Evolutionary conservation across 2,797 vertebrate genomes (phyloP).

Genomic region (Knipowitschia caucasica): DNA sequence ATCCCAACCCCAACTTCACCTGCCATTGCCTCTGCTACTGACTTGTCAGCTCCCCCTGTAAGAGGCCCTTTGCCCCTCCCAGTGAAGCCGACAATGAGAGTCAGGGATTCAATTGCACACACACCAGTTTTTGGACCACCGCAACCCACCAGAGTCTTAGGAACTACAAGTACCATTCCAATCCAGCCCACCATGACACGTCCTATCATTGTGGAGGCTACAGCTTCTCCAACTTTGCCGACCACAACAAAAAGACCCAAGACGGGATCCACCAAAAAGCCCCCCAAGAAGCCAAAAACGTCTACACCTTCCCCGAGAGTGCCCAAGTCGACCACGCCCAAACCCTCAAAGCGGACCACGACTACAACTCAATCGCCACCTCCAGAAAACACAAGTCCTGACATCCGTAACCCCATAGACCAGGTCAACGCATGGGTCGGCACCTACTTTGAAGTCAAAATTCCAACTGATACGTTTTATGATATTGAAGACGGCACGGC

Average conservation of each 20-base stretch:
- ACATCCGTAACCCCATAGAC: constrained; percentile 91
- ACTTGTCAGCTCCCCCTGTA: constrained; percentile 85
- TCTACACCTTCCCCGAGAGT: constrained; percentile 83
- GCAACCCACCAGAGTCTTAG: constrained; percentile 87
- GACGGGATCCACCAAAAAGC: constrained; percentile 80
- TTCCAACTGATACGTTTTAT: constrained; percentile 93
- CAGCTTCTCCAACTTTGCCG: constrained; percentile 84
- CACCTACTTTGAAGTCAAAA: constrained; percentile 97
- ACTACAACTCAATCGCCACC: constrained; percentile 65
- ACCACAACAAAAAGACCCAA: constrained; percentile 87
- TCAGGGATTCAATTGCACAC: constrained; percentile 87
- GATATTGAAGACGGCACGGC: constrained; percentile 94
- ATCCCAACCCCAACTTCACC: constrained; percentile 94
- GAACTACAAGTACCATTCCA: constrained; percentile 80
- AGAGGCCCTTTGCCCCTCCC: constrained; percentile 89
- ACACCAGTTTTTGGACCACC: constrained; percentile 88
- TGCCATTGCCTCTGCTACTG: constrained; percentile 88
- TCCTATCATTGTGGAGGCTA: constrained; percentile 84
- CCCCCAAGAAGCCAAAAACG: constrained; percentile 81
- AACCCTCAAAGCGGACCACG: constrained; percentile 80
- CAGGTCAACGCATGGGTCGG: constrained; percentile 92
- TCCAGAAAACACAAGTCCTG: constrained; percentile 82
- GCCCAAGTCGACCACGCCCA: constrained; percentile 81
- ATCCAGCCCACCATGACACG: constrained; percentile 89
- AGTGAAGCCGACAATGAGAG: constrained; percentile 89